A percentile compares a stretch with the other conserved stretches of the same genome.
Conservation (phyloP, 2,797 vertebrate genomes). For the Gambusia yucatana region DNA sequence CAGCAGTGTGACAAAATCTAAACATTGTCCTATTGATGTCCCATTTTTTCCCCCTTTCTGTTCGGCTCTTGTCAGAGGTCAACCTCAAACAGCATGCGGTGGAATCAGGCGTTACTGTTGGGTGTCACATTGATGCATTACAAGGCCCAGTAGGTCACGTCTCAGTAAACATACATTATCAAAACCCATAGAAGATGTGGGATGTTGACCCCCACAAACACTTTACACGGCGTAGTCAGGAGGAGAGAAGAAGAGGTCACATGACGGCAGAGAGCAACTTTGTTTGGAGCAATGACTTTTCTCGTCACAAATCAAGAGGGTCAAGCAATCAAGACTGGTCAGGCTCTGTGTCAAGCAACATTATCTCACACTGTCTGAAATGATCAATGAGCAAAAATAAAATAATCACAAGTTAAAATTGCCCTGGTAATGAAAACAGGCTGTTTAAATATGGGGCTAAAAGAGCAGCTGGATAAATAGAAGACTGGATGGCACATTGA, state of each 20-base stretch:
- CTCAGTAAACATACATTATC: slow-evolving; percentile 99
- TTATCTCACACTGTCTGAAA: slow-evolving; percentile 89
- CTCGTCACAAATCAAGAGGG: slow-evolving; percentile 89
- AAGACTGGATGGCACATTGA: slow-evolving; percentile 36
- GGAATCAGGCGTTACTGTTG: slow-evolving; percentile 95
- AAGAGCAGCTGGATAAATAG: slow-evolving; percentile 74
- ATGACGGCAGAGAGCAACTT: slow-evolving; percentile 65
- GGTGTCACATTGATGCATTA: slow-evolving; percentile 97
- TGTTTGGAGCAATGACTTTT: slow-evolving; percentile 82
- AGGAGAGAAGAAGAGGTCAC: slow-evolving; percentile 64
- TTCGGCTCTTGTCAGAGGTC: slow-evolving; percentile 86
- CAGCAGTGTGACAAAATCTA: slow-evolving; percentile 71
- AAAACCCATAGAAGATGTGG: slow-evolving; percentile 96
- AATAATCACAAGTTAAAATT: slow-evolving; percentile 95
- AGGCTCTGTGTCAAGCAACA: slow-evolving; percentile 86
- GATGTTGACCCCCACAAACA: slow-evolving; percentile 87
- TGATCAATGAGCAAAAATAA: slow-evolving; percentile 93
- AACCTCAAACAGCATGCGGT: slow-evolving; percentile 81
- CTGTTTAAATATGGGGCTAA: slow-evolving; percentile 80
- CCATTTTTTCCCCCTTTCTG: slow-evolving; percentile 69
- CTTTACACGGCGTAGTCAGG: slow-evolving; percentile 79
- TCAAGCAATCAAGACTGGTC: slow-evolving; percentile 91
- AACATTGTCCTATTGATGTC: slow-evolving; percentile 83
- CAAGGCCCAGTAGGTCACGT: slow-evolving; percentile 92
- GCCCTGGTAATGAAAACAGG: slow-evolving; percentile 93